Conservation (phyloP, 2,888 invertebrate genomes). For the Lypha dubia region DNA sequence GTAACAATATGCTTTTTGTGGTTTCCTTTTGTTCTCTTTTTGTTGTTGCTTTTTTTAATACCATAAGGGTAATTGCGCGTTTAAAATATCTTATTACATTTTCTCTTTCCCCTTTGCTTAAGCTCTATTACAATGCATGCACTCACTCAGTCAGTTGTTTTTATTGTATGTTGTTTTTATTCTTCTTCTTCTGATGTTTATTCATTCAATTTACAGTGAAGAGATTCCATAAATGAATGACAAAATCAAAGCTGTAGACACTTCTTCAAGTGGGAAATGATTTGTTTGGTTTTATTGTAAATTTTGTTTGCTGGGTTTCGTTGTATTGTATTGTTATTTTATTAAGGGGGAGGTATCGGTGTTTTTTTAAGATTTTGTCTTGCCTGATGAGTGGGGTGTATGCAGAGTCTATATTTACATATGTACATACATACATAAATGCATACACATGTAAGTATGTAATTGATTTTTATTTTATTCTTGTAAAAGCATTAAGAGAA, state of each 20-base stretch:
- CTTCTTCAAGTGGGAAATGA: constrained; percentile 80
- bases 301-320: constrained; percentile 70
- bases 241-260: constrained; percentile 74
- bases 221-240: constrained; percentile 45
- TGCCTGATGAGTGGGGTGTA: constrained; percentile 59
- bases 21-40: constrained; percentile 57
- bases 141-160: constrained; percentile 1
- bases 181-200: constrained; percentile 4
- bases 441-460: background rate
- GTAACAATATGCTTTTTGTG: constrained; percentile 63
- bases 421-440: constrained; percentile 33
- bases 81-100: constrained; percentile 77
- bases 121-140: constrained; percentile 1
- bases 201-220: constrained; percentile 12
- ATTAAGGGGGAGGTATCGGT: constrained; percentile 53
- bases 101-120: constrained; percentile 20
- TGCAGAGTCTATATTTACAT: constrained; percentile 61
- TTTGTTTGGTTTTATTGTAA: constrained; percentile 77
- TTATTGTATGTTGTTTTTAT: background rate
- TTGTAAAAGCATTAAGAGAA: constrained; percentile 22
- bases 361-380: constrained; percentile 38
- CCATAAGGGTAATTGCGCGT: constrained; percentile 83
- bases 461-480: constrained; percentile 46
- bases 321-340: constrained; percentile 36
- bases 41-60: constrained; percentile 69